These are phyloP conservation scores for Carduelis carduelis DNA, from an alignment of 2,797 vertebrate genomes.

Conservation along the genomic window DNA sequence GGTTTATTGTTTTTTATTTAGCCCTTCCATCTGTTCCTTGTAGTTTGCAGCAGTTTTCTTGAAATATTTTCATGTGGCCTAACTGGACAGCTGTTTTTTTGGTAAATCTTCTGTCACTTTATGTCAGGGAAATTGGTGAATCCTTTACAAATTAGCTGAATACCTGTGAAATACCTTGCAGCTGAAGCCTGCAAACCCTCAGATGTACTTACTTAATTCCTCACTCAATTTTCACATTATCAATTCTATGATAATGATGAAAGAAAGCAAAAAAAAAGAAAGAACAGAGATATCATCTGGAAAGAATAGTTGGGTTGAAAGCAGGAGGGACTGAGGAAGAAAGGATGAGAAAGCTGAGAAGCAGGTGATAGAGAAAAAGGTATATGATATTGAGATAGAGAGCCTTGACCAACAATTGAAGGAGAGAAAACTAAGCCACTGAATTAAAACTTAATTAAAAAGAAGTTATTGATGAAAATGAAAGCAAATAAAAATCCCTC, in stretches of 20 bases:
- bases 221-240: not conserved
- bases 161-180: not conserved
- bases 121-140: not conserved
- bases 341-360: not conserved
- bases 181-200: not conserved
- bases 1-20: not conserved
- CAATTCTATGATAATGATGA: not conserved
- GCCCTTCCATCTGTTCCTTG: not conserved
- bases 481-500: not conserved
- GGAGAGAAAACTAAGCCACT: not conserved
- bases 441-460: not conserved
- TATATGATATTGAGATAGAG: not conserved
- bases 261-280: not conserved
- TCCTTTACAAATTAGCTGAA: not conserved
- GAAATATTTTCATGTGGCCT: not conserved
- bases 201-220: not conserved
- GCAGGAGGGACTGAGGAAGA: not conserved
- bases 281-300: not conserved
- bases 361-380: not conserved
- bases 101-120: not conserved
- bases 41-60: not conserved
- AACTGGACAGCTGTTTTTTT: not conserved
- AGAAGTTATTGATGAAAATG: not conserved
- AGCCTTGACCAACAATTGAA: not conserved
- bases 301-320: not conserved